Evolutionary conservation across 1,140 invertebrate species (phyloP).

Genomic region (Steinernema feltiae): DNA sequence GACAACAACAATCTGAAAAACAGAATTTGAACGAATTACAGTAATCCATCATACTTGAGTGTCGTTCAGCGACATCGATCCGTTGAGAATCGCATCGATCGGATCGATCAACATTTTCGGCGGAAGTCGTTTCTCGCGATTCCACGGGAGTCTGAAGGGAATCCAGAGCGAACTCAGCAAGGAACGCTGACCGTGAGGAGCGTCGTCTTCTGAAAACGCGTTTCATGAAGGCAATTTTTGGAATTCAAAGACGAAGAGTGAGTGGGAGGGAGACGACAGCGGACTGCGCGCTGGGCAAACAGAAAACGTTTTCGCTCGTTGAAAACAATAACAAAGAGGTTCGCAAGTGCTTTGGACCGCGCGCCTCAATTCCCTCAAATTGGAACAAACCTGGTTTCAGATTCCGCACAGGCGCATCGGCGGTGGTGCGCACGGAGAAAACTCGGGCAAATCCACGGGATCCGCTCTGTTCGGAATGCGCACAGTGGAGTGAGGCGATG

Average conservation of each 20-base stretch:
- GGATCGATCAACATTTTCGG: not conserved
- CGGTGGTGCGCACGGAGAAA: too few species aligned
- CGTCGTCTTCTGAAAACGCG: not conserved
- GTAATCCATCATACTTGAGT: not conserved
- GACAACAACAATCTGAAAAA: not conserved
- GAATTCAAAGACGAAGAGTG: not conserved
- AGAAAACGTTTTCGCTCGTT: not conserved
- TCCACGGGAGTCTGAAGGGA: not conserved
- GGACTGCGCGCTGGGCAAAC: not conserved
- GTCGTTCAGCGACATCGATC: not conserved
- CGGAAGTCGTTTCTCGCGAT: not conserved
- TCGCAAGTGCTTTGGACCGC: not conserved
- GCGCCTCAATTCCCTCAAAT: not conserved
- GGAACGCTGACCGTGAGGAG: not conserved
- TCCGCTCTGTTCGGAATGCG: not conserved
- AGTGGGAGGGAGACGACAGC: not conserved
- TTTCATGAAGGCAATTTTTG: not conserved
- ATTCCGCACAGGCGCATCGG: not conserved
- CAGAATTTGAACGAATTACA: not conserved
- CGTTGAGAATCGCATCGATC: not conserved
- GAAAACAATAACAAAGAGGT: conserved; percentile 2
- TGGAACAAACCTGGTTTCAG: not conserved
- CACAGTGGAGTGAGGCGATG: not conserved
- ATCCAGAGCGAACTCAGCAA: not conserved
- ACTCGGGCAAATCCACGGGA: not conserved